These are phyloP conservation scores for Creontiades dilutus DNA, from an alignment of 2,888 invertebrate species.

Conservation along the genomic window DNA sequence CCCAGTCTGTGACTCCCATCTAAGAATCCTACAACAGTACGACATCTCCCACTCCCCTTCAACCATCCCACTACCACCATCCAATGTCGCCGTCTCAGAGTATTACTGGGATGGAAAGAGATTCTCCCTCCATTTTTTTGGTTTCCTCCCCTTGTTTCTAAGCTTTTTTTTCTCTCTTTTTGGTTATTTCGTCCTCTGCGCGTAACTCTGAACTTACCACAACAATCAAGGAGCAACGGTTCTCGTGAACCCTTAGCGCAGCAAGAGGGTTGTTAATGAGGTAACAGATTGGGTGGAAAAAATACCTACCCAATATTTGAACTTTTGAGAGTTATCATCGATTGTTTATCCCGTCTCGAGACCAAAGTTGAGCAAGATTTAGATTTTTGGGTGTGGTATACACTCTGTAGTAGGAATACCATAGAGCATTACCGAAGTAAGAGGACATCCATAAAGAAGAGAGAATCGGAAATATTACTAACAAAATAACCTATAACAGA, in stretches of 20 bases:
- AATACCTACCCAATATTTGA: not conserved
- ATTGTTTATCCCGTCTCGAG: no score
- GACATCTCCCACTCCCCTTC: not conserved
- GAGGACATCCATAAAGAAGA: no score
- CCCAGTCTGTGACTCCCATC: slow-evolving; percentile 10
- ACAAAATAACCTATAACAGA: no score
- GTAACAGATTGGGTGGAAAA: not conserved
- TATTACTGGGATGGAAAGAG: slow-evolving; percentile 58
- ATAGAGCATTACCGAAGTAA: no score
- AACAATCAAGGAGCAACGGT: slow-evolving; percentile 13
- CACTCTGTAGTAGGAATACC: no score
- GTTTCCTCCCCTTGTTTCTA: slow-evolving; percentile 43
- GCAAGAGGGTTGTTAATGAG: not conserved
- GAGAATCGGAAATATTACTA: no score
- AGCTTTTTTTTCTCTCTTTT: not conserved
- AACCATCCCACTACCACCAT: not conserved
- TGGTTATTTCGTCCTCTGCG: slow-evolving; percentile 20
- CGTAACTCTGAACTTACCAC: slow-evolving; percentile 27
- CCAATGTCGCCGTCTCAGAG: slow-evolving; percentile 55
- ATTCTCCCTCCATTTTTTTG: slow-evolving; percentile 22
- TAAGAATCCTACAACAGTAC: slow-evolving; percentile 45
- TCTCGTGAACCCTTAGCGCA: not conserved
- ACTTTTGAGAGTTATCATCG: no score
- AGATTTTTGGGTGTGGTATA: no score
- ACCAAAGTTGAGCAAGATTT: no score